A percentile compares a stretch with the other conserved stretches of the same genome.
Conservation (phyloP, 1,140 invertebrate species). For the Notospermus geniculatus region DNA sequence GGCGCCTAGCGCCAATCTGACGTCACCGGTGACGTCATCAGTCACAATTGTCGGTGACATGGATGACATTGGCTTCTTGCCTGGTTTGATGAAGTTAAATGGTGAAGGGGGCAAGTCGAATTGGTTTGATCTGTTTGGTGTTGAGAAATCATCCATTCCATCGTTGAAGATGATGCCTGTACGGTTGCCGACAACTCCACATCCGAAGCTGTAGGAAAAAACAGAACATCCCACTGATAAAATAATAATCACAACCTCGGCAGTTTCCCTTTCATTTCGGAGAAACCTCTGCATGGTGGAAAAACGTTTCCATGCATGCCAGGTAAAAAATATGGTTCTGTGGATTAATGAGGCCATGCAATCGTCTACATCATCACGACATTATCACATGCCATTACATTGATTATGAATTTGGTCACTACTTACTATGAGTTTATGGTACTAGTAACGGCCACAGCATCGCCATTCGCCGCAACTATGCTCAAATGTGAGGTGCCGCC, state of each 20-base stretch:
- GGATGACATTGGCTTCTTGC: slow-evolving; percentile 87
- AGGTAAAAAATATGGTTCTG: no score
- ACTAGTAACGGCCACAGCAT: slow-evolving; percentile 89
- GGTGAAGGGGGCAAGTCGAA: slow-evolving; percentile 74
- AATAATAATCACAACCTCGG: no score
- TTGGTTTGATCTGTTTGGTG: slow-evolving; percentile 69
- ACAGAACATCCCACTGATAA: no score
- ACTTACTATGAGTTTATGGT: slow-evolving; percentile 89
- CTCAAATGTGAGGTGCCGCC: slow-evolving; percentile 86
- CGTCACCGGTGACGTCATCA: slow-evolving; percentile 69
- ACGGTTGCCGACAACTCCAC: slow-evolving; percentile 56
- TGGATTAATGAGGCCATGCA: no score
- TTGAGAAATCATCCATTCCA: slow-evolving; percentile 94
- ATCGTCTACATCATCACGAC: no score
- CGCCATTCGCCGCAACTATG: slow-evolving; percentile 79
- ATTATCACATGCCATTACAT: slow-evolving; percentile 6
- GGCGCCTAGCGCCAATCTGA: slow-evolving; percentile 76
- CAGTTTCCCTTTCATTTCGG: no score
- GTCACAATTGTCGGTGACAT: slow-evolving; percentile 86
- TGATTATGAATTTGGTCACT: neutral
- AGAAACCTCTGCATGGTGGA: no score
- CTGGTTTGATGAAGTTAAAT: slow-evolving; percentile 75
- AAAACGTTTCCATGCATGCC: no score
- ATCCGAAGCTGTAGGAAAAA: slow-evolving; percentile 59
- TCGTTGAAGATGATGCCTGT: slow-evolving; percentile 93